Base-by-base conservation (phyloP, 1,140 invertebrate species). In the Lycorma delicatula region DNA sequence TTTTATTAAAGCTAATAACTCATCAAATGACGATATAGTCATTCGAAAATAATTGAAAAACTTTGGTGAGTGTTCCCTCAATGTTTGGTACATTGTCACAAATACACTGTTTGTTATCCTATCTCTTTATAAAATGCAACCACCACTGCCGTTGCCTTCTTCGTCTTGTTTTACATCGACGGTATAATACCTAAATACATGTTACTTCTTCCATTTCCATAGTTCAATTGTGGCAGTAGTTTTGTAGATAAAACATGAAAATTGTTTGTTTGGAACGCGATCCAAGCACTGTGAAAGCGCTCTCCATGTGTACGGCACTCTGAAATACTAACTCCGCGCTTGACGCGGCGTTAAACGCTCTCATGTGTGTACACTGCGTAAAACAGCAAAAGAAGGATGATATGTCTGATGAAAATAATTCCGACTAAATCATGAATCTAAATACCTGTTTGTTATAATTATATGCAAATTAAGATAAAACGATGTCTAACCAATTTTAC, bases 21-120 rank as follows among this genome's bases (percentile, higher is more conserved):
- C 44, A 18, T 46, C 44, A 46, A 46, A 46, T 7, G 44, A 46
- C 9, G 7, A 9, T 18, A 79, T 85, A 50, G 84, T 49, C 47
- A 49, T 49, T 25, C 23, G 47, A 25, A 49, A 87, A 54, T 49
- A 49, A 16, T 49, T 49, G 18, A 22, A 46, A 49, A 49, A 49
- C 47, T 49, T 6, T 12, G 5, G 5, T 3, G 47, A 25, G 47
- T 49, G 23, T 26, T 49, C 47, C 16, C 47, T 49, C 23, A 49
- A 49, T 49, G 23, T 49, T 20, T 20, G 47, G 23, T 49, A 49
- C 22, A 49, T 11, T 25, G 47, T 49, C 47, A 49, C 47, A 49
- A 49, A 22, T 49, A 25, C 23, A 49, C 47, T 25, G 22, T 25
- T 49, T 11, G 47, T 49, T 49, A 49, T 25, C 27, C 18, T 49